phyloP scores from a whole-genome alignment of 2,113 vertebrate species.

The Myocastor coypus region DNA sequence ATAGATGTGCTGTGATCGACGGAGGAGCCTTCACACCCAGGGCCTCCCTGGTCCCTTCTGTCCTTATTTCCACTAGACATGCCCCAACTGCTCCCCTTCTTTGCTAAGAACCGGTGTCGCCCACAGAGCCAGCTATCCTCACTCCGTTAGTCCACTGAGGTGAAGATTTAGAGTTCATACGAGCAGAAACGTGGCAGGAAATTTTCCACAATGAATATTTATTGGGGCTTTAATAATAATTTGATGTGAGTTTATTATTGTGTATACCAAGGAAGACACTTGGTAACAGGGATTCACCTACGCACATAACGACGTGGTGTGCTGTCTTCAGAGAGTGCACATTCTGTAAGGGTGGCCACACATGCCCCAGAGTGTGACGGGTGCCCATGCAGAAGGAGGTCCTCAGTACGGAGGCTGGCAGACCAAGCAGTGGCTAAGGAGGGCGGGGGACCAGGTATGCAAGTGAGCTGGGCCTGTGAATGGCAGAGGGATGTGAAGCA shows the following conservation, averaged over 20 bases:
- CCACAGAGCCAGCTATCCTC: not conserved
- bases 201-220: not conserved
- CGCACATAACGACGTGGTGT: not conserved
- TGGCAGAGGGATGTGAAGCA: not conserved
- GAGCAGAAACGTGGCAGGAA: not conserved
- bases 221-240: not conserved
- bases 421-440: not conserved
- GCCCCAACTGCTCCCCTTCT: not conserved
- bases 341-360: not conserved
- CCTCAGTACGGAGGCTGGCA: not conserved
- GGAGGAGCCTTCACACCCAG: not conserved
- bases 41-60: not conserved
- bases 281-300: not conserved
- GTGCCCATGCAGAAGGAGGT: not conserved
- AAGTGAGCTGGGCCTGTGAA: not conserved
- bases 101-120: not conserved
- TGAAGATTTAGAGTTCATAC: not conserved
- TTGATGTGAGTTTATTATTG: not conserved
- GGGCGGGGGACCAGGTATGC: accelerated
- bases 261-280: not conserved
- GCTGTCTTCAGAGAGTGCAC: not conserved
- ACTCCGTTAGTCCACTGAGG: not conserved
- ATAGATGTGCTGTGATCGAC: not conserved
- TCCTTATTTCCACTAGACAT: not conserved
- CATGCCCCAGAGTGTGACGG: not conserved